Evolutionary conservation across 2,888 invertebrate species (phyloP).

Genomic region (Portevinia maculata): DNA sequence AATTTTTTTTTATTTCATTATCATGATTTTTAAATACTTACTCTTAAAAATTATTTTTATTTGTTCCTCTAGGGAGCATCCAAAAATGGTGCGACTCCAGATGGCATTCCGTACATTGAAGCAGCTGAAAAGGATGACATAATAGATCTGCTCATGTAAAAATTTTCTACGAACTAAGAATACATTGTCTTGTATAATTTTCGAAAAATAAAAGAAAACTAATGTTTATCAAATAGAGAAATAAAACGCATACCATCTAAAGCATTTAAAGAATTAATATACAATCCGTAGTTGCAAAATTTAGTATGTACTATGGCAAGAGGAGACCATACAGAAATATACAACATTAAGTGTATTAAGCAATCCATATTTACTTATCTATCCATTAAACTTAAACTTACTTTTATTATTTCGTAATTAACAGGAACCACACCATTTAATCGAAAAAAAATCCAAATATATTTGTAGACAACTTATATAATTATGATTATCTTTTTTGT

Average conservation of each 20-base stretch:
- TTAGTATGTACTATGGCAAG: constrained; percentile 2
- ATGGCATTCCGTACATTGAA: constrained; percentile 93
- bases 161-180: constrained; percentile 19
- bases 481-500: no score
- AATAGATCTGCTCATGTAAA: constrained; percentile 57
- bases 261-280: constrained; percentile 15
- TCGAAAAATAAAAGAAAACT: no score
- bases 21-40: no score
- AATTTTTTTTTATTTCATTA: no score
- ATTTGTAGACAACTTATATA: no score
- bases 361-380: no score
- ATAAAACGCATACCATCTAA: constrained; percentile 22
- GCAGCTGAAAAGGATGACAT: constrained; percentile 96
- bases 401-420: no score
- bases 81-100: constrained; percentile 92
- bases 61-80: constrained; percentile 87
- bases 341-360: not conserved
- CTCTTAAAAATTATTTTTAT: no score
- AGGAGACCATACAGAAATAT: not conserved
- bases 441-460: no score
- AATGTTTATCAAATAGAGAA: constrained; percentile 14
- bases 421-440: no score
- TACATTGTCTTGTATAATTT: not conserved
- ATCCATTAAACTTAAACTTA: no score
- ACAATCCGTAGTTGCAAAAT: not conserved